Evolutionary conservation across 2,113 vertebrate genomes (phyloP).

Genomic region (Agelaius phoeniceus): DNA sequence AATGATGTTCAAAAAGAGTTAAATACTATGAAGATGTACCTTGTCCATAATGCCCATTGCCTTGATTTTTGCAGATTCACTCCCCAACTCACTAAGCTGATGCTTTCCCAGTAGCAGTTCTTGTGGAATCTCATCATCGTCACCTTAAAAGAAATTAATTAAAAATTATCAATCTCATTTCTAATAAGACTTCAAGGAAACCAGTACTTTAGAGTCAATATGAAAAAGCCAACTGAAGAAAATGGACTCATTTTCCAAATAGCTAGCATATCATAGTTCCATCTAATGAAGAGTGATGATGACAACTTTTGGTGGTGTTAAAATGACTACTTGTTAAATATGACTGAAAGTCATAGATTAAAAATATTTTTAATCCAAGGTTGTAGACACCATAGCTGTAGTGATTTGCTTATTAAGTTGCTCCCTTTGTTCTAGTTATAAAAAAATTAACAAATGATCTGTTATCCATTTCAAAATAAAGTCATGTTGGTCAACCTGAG

Average conservation of each 20-base stretch:
- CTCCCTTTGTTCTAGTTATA: background rate
- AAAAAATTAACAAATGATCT: background rate
- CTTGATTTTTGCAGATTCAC: conserved; percentile 99
- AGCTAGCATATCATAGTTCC: background rate
- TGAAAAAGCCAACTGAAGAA: background rate
- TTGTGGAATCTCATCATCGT: conserved; percentile 97
- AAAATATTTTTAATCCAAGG: background rate
- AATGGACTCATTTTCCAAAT: background rate
- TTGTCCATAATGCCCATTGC: conserved; percentile 95
- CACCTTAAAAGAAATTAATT: conserved; percentile 66
- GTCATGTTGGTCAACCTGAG: background rate
- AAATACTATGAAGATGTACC: conserved; percentile 72
- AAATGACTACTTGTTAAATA: background rate
- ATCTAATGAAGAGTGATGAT: background rate
- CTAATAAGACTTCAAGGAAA: background rate
- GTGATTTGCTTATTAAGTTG: background rate
- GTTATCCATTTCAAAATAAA: background rate
- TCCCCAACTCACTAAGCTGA: conserved; percentile 93
- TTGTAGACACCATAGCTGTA: background rate
- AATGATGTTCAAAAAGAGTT: background rate
- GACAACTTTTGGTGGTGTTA: background rate
- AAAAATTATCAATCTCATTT: background rate
- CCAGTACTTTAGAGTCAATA: background rate
- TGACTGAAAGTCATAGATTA: background rate
- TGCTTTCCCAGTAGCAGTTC: conserved; percentile 95